phyloP scores from a whole-genome alignment of 2,797 vertebrate species.

The Gouania willdenowi region DNA sequence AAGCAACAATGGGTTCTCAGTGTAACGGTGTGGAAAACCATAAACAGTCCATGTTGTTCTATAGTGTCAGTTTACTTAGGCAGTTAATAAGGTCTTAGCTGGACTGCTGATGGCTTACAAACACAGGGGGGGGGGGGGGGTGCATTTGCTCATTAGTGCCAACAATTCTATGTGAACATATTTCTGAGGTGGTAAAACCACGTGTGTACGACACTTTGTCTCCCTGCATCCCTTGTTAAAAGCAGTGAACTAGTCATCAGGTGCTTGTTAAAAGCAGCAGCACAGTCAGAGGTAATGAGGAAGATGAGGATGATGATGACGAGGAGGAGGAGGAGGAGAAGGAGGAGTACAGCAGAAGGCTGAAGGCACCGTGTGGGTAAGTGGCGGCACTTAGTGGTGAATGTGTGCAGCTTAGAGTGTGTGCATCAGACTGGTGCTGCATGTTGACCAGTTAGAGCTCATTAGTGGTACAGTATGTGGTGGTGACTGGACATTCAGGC shows the following conservation, averaged over 20 bases:
- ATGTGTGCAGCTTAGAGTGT: conserved; percentile 15
- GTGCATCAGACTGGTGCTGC: background rate
- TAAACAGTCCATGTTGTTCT: conserved; percentile 1
- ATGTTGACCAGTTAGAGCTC: conserved; percentile 19
- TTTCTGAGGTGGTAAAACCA: conserved; percentile 11
- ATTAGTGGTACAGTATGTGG: conserved; percentile 10
- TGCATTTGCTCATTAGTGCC: conserved; percentile 7
- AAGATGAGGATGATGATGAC: conserved; percentile 21
- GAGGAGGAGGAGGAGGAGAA: conserved; percentile 17
- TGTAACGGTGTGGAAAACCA: conserved; percentile 1
- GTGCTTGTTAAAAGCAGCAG: conserved; percentile 53
- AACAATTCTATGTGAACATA: conserved; percentile 10
- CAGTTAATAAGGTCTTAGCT: background rate
- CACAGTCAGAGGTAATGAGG: conserved; percentile 14
- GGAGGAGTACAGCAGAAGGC: conserved; percentile 1
- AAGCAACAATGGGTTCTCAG: background rate
- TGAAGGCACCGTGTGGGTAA: conserved; percentile 14
- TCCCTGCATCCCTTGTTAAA: conserved; percentile 38
- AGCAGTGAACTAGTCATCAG: conserved; percentile 26
- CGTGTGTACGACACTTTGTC: conserved; percentile 18
- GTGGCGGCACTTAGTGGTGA: conserved; percentile 59
- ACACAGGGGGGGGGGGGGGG: conserved; percentile 8
- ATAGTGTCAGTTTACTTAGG: conserved; percentile 11
- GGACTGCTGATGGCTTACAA: conserved; percentile 18
- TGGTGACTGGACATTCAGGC: conserved; percentile 5